These are phyloP conservation scores for Drosophila persimilis DNA, from an alignment of 1,140 invertebrate species.

Conservation along the genomic window DNA sequence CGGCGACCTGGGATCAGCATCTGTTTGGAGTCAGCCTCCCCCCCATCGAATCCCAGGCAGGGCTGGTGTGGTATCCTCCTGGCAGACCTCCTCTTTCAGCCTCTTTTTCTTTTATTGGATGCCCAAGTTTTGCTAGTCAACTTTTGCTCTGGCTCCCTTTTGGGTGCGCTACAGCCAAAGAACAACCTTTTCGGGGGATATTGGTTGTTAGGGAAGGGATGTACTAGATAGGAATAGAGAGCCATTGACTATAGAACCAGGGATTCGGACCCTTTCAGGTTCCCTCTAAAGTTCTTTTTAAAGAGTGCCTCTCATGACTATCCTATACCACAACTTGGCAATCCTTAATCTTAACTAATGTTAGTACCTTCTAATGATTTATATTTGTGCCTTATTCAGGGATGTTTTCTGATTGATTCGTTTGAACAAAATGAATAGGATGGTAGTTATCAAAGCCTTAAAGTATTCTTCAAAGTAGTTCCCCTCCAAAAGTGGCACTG, in stretches of 20 bases:
- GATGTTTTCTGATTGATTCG: background rate
- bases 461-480: too few relatives aligned
- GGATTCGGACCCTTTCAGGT: too few relatives aligned
- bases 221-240: background rate
- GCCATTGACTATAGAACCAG: too few relatives aligned
- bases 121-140: conserved; percentile 21
- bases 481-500: too few relatives aligned
- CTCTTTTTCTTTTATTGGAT: conserved; percentile 9
- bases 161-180: conserved; percentile 1
- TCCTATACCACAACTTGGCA: too few relatives aligned
- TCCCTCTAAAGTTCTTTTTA: too few relatives aligned
- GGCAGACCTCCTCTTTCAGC: conserved; percentile 11
- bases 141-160: conserved; percentile 8
- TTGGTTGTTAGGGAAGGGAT: background rate
- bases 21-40: conserved; percentile 9
- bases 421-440: background rate
- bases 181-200: background rate
- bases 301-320: too few relatives aligned
- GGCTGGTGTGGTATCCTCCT: conserved; percentile 2
- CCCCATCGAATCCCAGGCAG: background rate
- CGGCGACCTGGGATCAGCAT: conserved; percentile 13
- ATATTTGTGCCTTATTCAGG: too few relatives aligned
- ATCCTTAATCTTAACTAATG: too few relatives aligned
- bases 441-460: background rate
- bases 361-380: too few relatives aligned